Conservation (phyloP, 2,888 invertebrate genomes). For the Drosophila borealis region DNA sequence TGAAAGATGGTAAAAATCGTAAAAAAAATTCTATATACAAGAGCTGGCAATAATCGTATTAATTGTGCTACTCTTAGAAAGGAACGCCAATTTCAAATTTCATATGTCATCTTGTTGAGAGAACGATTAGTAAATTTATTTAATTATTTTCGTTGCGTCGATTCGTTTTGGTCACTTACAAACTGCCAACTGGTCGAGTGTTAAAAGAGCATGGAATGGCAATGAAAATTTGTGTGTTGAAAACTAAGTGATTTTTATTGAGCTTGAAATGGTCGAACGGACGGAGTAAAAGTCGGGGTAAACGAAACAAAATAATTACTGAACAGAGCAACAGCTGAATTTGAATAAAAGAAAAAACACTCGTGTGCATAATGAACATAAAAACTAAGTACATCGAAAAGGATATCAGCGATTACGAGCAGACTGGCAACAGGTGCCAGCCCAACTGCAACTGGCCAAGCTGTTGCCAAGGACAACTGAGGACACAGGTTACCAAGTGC, state of each 20-base stretch:
- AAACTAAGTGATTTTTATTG: slow-evolving; percentile 27
- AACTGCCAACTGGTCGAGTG: slow-evolving; percentile 23
- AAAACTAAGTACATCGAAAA: slow-evolving; percentile 44
- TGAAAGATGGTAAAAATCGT: slow-evolving; percentile 84
- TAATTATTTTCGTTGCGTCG: slow-evolving; percentile 13
- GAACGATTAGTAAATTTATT: slow-evolving; percentile 67
- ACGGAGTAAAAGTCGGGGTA: slow-evolving; percentile 27
- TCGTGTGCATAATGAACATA: slow-evolving; percentile 43
- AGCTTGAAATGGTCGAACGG: slow-evolving; percentile 24
- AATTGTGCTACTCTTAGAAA: slow-evolving; percentile 4
- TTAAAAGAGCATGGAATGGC: slow-evolving; percentile 40
- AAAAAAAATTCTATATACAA: slow-evolving; percentile 61
- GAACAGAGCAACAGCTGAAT: slow-evolving; percentile 28
- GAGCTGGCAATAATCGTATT: slow-evolving; percentile 13
- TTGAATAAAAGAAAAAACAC: slow-evolving; percentile 39
- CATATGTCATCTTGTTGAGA: slow-evolving; percentile 76
- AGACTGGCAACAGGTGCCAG: slow-evolving; percentile 62
- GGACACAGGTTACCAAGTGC: slow-evolving; percentile 40
- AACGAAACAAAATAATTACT: slow-evolving; percentile 31
- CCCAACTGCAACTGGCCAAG: neutral
- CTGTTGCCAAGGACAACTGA: slow-evolving; percentile 44
- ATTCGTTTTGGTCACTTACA: slow-evolving; percentile 50
- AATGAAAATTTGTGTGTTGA: slow-evolving; percentile 30
- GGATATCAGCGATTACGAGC: neutral
- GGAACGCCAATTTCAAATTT: slow-evolving; percentile 76